Evolutionary conservation across 2,888 invertebrate genomes (phyloP), one percentile per base, ranked within the genome.

Genomic region (Orthosia cruda): DNA sequence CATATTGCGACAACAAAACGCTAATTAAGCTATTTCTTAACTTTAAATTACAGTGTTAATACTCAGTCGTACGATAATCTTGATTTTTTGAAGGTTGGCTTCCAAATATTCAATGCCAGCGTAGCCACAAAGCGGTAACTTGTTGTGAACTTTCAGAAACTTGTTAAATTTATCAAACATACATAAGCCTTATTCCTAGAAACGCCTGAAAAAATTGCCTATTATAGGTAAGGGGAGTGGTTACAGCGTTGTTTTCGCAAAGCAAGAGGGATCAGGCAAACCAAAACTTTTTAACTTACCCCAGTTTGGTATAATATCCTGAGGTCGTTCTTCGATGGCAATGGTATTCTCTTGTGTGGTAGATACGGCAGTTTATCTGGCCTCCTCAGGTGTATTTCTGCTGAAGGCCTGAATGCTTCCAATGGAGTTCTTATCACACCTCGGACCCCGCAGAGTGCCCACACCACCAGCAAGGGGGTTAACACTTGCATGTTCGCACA

Each of bases 241-340:
- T 4, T 45, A 13, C 40, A 23, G 20, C 12, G 7, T 54, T 61
- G 23, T 64, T 70, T 75, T 73, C 75, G 72, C 80, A 70, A 72
- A 61, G 72, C 32, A 50, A 58, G 71, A 57, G 16, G 32, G 54
- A 66, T 72, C 54, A 23, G 45, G 45, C 49, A 55, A 59, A 63
- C 66, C 50, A 71, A 47, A 85, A 97, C 98, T 45, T 61, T 45
- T 45, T 45, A 61, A 61, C 61, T 98, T 94, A 98, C 98, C 97
- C 98, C 98, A 77, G 97, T 97, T 95, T 98, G 98, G 93, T 98
- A 98, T 78, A 98, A 96, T 86, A 98, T 97, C 93, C 97, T 97
- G 73, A 97, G 96, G 79, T 97, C 95, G 85, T 94, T 95, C 89
- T 96, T 96, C 84, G 96, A 95, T 86, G 96, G 95, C 87, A 94